Evolutionary conservation across 2,797 vertebrate genomes (phyloP), one percentile per base, ranked within the genome.

Genomic region (Enteromius fasciolatus): DNA sequence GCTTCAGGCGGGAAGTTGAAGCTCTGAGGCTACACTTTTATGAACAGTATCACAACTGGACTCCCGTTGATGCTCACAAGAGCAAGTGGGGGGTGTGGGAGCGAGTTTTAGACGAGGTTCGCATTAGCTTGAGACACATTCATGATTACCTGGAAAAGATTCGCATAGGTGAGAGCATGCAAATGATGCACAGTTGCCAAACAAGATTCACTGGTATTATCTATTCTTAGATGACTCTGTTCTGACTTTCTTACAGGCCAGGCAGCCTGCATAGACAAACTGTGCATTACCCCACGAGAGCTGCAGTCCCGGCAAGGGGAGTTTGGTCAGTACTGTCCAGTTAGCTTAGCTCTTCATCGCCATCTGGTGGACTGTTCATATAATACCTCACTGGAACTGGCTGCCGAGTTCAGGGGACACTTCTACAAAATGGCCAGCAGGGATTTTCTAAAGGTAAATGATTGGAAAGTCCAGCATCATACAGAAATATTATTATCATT

Each of bases 81-180:
- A 98, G 95, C 93, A 97, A 96, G 90, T 99, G 98, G 98, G 97
- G 93, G 95, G 89, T 98, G 5, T 96, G 94, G 95, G 93, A 93
- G 83, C 92, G 87, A 73, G 86, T 97, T 78, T 68, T 93, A 66
- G 92, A 94, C 67, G 94, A 96, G 68, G 86, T 95, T 87, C 93
- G 93, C 85, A 80, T 83, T 76, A 93, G 94, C 87, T 89, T 96
- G 90, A 94, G 89, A 86, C 84, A 91, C 81, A 93, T 98, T 57
- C 92, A 97, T 86, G 87, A 70, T 85, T 99, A 98, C 90, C 87
- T 98, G 89, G 93, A 96, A 88, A 96, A 91, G 90, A 95, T 89
- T 86, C 87, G 84, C 64, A 92, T 88, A 88, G 95, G 98, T 99
- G 94, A 93, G 94, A 85, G 12, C 23, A 10, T 69, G 46, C 46